Evolutionary conservation across 2,797 vertebrate genomes (phyloP).

Genomic region (Gymnopithys bicolor): DNA sequence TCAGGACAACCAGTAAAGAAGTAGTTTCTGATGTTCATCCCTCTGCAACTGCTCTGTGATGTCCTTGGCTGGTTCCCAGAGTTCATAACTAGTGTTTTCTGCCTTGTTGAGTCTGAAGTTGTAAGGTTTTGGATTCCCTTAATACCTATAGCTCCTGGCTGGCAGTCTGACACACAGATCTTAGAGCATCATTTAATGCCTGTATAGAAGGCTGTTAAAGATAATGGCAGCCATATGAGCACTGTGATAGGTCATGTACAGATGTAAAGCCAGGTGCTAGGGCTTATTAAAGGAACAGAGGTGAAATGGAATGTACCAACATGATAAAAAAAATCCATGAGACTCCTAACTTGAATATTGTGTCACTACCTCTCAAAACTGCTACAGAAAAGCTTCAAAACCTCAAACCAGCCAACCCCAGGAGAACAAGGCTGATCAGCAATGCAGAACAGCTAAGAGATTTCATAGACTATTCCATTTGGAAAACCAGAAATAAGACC

Average conservation of each 20-base stretch:
- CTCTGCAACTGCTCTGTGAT: accelerated
- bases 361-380: background rate
- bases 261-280: background rate
- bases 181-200: background rate
- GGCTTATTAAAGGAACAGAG: background rate
- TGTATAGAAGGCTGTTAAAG: background rate
- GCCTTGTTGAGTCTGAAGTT: background rate
- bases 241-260: background rate
- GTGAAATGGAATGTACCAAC: background rate
- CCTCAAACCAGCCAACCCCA: background rate
- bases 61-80: background rate
- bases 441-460: background rate
- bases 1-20: background rate
- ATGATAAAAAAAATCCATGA: background rate
- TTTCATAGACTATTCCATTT: background rate
- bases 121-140: background rate
- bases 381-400: background rate
- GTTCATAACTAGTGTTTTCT: background rate
- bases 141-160: background rate
- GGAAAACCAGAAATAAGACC: background rate
- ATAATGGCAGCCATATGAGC: background rate
- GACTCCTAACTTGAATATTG: background rate
- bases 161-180: background rate
- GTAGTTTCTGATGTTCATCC: background rate
- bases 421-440: background rate